Percentiles rank a stretch among this genome's conserved stretches.
phyloP scores from a whole-genome alignment of 1,140 invertebrate genomes.

The Brachionus calyciflorus region DNA sequence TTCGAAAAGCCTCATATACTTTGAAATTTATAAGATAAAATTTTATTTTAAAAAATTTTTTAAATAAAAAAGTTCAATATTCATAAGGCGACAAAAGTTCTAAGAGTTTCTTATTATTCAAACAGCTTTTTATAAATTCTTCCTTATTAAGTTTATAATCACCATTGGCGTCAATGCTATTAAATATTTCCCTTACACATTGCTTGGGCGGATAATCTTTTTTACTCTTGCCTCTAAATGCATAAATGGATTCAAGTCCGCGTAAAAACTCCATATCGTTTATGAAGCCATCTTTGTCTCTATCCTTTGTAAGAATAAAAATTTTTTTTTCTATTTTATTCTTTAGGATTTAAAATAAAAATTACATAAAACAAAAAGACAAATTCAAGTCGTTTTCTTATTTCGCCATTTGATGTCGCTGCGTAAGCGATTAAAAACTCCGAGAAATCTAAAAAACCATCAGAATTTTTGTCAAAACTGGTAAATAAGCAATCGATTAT shows the following conservation, averaged over 20 bases:
- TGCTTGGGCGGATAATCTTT: constrained; percentile 29
- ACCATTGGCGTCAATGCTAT: constrained; percentile 24
- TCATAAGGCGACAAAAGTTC: constrained; percentile 45
- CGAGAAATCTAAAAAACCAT: constrained; percentile 41
- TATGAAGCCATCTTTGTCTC: constrained; percentile 29
- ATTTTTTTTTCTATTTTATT: not conserved
- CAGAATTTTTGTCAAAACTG: constrained; percentile 33
- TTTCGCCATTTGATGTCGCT: constrained; percentile 33
- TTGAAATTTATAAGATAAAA: too few relatives aligned
- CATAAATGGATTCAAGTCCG: constrained; percentile 25
- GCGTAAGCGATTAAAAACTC: constrained; percentile 44
- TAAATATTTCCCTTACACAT: constrained; percentile 23
- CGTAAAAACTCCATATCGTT: constrained; percentile 26
- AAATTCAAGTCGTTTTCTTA: constrained; percentile 35
- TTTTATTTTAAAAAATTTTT: not conserved
- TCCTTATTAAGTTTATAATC: constrained; percentile 25
- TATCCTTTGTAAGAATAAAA: constrained; percentile 12
- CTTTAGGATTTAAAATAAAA: not conserved
- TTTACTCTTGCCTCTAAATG: constrained; percentile 6
- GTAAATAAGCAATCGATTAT: constrained; percentile 36
- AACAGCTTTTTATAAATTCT: constrained; percentile 28
- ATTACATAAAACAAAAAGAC: constrained; percentile 39
- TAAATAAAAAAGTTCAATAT: not conserved
- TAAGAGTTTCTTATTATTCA: constrained; percentile 14
- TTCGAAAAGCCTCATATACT: too few relatives aligned